phyloP scores from a whole-genome alignment of 2,113 vertebrate genomes.

The Rallus limicola region DNA sequence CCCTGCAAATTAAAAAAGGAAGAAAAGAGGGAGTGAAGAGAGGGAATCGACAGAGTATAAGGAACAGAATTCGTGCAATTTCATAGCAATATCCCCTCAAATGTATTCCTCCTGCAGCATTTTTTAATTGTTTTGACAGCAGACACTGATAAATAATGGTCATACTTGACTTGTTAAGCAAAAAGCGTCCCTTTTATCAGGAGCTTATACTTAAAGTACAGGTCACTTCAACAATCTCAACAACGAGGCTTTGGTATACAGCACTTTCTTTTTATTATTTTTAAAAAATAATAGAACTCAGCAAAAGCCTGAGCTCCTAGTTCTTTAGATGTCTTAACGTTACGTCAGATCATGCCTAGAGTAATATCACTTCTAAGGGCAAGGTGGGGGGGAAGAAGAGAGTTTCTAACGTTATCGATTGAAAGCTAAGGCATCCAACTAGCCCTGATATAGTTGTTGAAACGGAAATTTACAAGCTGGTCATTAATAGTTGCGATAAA shows the following conservation, averaged over 20 bases:
- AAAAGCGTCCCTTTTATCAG: slow-evolving; percentile 61
- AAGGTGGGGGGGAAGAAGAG: slow-evolving; percentile 3
- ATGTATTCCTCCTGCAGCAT: slow-evolving; percentile 56
- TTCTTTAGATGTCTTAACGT: slow-evolving; percentile 57
- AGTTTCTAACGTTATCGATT: slow-evolving; percentile 41
- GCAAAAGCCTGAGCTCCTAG: slow-evolving; percentile 39
- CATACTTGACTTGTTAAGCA: slow-evolving; percentile 67
- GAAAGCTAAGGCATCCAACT: slow-evolving; percentile 65
- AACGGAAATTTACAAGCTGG: slow-evolving; percentile 68
- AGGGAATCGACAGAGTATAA: slow-evolving; percentile 54
- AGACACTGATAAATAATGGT: slow-evolving; percentile 71
- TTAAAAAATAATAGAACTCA: slow-evolving; percentile 60
- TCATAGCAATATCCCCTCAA: slow-evolving; percentile 58
- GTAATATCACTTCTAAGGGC: slow-evolving; percentile 42
- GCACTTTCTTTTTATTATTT: slow-evolving; percentile 58
- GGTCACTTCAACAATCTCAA: slow-evolving; percentile 67
- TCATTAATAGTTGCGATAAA: slow-evolving; percentile 71
- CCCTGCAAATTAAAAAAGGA: slow-evolving; percentile 33
- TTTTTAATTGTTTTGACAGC: slow-evolving; percentile 68
- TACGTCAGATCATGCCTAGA: slow-evolving; percentile 62
- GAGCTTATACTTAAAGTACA: slow-evolving; percentile 65
- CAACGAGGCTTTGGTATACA: slow-evolving; percentile 73
- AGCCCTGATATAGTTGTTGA: slow-evolving; percentile 65
- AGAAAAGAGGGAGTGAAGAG: slow-evolving; percentile 50
- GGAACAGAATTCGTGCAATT: slow-evolving; percentile 54